Conservation (phyloP, 2,888 invertebrate species). For the Platypus cylindrus region DNA sequence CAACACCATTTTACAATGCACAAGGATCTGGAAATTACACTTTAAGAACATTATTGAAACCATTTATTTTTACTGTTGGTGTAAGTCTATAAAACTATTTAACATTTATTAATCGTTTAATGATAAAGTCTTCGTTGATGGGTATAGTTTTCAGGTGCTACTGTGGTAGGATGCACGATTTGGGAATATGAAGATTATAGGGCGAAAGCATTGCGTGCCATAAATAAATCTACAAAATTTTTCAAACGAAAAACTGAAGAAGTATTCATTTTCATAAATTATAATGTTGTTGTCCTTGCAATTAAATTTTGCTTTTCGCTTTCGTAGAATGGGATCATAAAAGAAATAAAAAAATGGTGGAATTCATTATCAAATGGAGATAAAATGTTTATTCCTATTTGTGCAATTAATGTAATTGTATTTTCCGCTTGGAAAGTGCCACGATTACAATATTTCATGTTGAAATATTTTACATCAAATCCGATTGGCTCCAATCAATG, state of each 20-base stretch:
- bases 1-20: conserved; percentile 35
- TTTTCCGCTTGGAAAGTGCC: conserved; percentile 75
- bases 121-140: conserved; percentile 1
- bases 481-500: conserved; percentile 64
- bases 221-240: conserved; percentile 42
- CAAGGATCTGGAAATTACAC: conserved; percentile 37
- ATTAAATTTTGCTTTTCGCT: conserved; percentile 1
- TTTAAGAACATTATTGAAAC: conserved; percentile 42
- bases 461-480: conserved; percentile 74
- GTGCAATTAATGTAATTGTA: conserved; percentile 63
- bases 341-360: conserved; percentile 53
- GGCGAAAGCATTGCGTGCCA: conserved; percentile 41
- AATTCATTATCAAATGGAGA: conserved; percentile 57
- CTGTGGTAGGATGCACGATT: conserved; percentile 63
- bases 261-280: no score
- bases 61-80: conserved; percentile 50
- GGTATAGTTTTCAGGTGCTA: conserved; percentile 39
- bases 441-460: conserved; percentile 56
- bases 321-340: conserved; percentile 28
- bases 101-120: conserved; percentile 3
- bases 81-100: conserved; percentile 34
- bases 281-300: no score
- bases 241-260: conserved; percentile 33
- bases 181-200: conserved; percentile 75
- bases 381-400: conserved; percentile 67